phyloP scores from a whole-genome alignment of 2,113 vertebrate species.

The Meriones unguiculatus region DNA sequence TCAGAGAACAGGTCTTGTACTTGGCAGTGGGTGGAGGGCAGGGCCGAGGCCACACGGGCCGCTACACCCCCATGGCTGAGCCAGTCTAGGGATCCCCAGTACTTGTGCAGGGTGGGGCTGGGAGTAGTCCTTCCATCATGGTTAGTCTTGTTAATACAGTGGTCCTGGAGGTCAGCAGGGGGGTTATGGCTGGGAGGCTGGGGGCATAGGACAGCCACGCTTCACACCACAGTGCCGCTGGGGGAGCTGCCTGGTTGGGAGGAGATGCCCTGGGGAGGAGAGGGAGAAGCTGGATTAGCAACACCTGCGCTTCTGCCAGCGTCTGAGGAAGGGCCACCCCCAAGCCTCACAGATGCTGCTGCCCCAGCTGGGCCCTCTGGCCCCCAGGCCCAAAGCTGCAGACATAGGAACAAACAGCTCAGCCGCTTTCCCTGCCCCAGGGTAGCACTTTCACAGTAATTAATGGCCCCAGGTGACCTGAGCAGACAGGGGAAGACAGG shows the following conservation, averaged over 20 bases:
- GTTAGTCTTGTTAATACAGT: conserved; percentile 81
- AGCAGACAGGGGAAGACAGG: background rate
- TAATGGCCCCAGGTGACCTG: background rate
- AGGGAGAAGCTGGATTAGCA: conserved; percentile 51
- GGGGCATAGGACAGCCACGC: background rate
- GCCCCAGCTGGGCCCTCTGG: too few species aligned
- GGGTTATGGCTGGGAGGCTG: conserved; percentile 42
- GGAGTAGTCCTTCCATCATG: conserved; percentile 27
- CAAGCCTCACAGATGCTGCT: background rate
- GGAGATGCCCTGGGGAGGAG: conserved; percentile 87
- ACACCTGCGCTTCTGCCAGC: conserved; percentile 17
- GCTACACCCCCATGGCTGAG: background rate
- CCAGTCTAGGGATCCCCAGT: conserved; percentile 4
- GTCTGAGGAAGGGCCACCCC: background rate
- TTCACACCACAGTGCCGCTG: conserved; percentile 94
- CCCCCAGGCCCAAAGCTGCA: background rate
- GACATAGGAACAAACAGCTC: background rate
- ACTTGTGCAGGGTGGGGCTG: conserved; percentile 48
- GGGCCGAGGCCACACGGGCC: conserved; percentile 15
- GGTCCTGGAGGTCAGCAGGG: conserved; percentile 55
- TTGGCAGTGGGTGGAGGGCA: conserved; percentile 69
- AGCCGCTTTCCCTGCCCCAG: background rate
- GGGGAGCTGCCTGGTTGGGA: conserved; percentile 94
- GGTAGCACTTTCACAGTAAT: background rate
- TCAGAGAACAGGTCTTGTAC: conserved; percentile 33